Conservation (phyloP, 2,797 vertebrate genomes). For the Onychomys torridus region DNA sequence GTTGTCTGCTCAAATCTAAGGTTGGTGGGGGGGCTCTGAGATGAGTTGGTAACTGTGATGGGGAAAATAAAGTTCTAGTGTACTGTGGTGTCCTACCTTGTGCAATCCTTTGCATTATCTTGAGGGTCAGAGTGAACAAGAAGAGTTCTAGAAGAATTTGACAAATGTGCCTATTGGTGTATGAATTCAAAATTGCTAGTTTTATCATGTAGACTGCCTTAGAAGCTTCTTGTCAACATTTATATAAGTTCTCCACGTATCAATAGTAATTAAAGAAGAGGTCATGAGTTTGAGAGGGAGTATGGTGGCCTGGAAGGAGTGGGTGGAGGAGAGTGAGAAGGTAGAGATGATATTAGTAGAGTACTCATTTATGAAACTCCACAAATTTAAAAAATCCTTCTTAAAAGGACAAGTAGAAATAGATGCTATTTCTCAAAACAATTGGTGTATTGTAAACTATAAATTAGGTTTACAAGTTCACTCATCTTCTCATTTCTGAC, state of each 20-base stretch:
- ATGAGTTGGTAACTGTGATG: not conserved
- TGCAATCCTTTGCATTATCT: not conserved
- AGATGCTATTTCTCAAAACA: not conserved
- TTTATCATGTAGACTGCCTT: not conserved
- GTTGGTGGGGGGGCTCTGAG: not conserved
- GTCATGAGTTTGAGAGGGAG: not conserved
- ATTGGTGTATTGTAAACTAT: not conserved
- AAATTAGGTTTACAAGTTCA: constrained; percentile 11
- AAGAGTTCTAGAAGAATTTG: not conserved
- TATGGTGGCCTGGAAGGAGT: not conserved
- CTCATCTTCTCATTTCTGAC: not conserved
- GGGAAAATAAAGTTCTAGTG: not conserved
- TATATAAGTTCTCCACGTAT: not conserved
- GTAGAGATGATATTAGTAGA: no score
- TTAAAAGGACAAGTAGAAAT: constrained; percentile 24
- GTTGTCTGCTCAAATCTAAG: not conserved
- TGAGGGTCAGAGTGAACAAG: not conserved
- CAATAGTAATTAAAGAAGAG: not conserved
- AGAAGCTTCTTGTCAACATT: not conserved
- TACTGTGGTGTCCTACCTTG: accelerated
- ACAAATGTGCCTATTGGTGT: not conserved
- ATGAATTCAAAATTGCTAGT: not conserved
- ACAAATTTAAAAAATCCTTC: not conserved
- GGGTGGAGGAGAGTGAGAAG: not conserved
- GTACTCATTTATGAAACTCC: not conserved